Conservation (phyloP, 2,888 invertebrate species). For the Lithosia quadra region DNA sequence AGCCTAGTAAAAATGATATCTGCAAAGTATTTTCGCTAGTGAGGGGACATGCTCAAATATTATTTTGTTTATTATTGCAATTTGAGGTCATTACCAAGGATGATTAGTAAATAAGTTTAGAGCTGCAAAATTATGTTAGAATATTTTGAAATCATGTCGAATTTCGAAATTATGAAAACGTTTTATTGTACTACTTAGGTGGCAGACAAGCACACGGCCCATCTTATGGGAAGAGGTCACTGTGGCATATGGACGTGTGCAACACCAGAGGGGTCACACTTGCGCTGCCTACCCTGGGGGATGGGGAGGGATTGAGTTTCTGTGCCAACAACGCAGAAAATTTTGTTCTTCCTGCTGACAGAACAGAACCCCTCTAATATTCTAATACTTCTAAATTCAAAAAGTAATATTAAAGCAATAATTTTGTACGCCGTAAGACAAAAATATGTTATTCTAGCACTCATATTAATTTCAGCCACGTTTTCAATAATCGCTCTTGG, state of each 20-base stretch:
- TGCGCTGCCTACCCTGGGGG: no score
- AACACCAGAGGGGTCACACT: no score
- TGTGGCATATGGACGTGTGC: no score
- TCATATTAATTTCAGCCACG: background rate
- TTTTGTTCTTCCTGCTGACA: background rate
- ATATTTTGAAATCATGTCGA: no score
- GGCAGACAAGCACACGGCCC: no score
- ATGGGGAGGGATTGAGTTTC: no score
- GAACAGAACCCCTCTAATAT: no score
- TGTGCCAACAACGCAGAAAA: no score
- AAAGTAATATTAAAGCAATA: background rate
- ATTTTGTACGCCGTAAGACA: background rate
- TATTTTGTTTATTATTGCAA: background rate
- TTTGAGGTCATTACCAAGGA: conserved; percentile 8
- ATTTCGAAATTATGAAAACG: no score
- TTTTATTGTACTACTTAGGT: no score
- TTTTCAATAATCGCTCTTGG: background rate
- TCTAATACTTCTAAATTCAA: background rate
- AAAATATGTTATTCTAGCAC: background rate
- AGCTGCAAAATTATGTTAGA: no score
- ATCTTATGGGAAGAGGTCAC: no score
- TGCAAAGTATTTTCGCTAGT: conserved; percentile 6
- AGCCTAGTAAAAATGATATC: conserved; percentile 2
- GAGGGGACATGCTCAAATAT: conserved; percentile 4
- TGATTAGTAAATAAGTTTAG: conserved; percentile 3